Evolutionary conservation across 1,140 invertebrate species (phyloP).

Genomic region (Cepaea nemoralis): DNA sequence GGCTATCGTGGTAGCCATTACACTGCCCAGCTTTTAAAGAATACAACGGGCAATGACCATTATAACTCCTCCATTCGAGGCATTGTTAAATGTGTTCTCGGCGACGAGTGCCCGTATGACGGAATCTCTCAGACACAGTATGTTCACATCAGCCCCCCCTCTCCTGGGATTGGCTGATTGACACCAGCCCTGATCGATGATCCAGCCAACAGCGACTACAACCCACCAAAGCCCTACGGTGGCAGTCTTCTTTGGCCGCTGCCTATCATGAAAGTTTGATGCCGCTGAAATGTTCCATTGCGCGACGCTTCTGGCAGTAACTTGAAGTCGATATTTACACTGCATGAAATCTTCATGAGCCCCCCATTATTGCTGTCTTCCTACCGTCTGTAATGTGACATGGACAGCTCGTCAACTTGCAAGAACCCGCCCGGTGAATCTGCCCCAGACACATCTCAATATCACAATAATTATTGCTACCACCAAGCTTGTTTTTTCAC

Average conservation of each 20-base stretch:
- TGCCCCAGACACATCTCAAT: neutral
- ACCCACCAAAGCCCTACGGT: neutral
- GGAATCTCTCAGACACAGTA: no score
- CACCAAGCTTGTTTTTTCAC: neutral
- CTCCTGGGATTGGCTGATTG: no score
- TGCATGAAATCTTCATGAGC: conserved; percentile 40
- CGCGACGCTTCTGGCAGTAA: neutral
- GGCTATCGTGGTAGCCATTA: no score
- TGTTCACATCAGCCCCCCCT: no score
- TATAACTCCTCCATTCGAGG: no score
- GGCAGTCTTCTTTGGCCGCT: neutral
- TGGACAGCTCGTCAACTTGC: no score
- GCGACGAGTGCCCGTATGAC: no score
- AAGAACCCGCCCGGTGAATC: neutral
- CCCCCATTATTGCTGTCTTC: neutral
- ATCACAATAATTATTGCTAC: neutral
- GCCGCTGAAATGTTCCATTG: conserved; percentile 11
- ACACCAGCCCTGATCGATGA: no score
- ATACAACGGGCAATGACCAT: no score
- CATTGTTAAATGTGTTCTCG: no score
- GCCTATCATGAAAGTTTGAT: conserved; percentile 36
- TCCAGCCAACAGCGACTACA: neutral
- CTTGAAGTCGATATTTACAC: conserved; percentile 30
- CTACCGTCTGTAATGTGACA: neutral
- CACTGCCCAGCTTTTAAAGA: no score